Evolutionary conservation across 2,113 vertebrate genomes (phyloP), one percentile per base, ranked within the genome.

Genomic region (Marmota flaviventris): DNA sequence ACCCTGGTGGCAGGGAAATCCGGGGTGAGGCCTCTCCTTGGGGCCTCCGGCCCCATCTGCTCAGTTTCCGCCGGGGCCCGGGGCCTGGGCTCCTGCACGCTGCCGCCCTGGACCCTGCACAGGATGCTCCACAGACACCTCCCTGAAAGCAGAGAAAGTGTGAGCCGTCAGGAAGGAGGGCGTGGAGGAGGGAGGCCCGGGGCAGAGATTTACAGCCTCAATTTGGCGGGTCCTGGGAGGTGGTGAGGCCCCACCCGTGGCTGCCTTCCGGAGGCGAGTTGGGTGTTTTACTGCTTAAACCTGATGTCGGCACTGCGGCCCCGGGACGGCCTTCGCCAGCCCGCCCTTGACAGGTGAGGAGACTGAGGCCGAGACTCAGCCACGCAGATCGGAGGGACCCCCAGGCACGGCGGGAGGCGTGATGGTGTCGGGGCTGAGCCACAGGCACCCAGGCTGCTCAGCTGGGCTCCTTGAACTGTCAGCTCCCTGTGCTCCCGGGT

Each of bases 101-200:
- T 4, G 87, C 92, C 88, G 97, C 90, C 73, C 16, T 51, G 78
- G 86, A 90, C 83, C 61, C 75, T 51, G 5, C 56, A 29, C 2
- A 81, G 89, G 96, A 75, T 79, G 96, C 97, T 97, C 81, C 86
- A 58, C 97, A 97, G 97, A 94, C 95, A 93, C 83, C 93, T 84
- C 86, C 53, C 89, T 97, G 97, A 97, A 97, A 98, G 93, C 95
- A 95, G 96, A 98, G 97, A 97, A 98, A 48, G 97, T 97, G 97
- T 90, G 97, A 98, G 92, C 56, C 86, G 53, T 89, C 42, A 27
- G 78, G 93, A 96, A 73, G 93, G 83, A 87, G 93, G 63, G 89
- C 48, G 27, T 69, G 95, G 95, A 78, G 93, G 85, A 92, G 93
- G 63, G 89, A 1, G 29, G 97, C 91, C 95, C 89, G 91, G 92